These are phyloP conservation scores for Hirundo rustica DNA, from an alignment of 2,797 vertebrate species.

Conservation along the genomic window DNA sequence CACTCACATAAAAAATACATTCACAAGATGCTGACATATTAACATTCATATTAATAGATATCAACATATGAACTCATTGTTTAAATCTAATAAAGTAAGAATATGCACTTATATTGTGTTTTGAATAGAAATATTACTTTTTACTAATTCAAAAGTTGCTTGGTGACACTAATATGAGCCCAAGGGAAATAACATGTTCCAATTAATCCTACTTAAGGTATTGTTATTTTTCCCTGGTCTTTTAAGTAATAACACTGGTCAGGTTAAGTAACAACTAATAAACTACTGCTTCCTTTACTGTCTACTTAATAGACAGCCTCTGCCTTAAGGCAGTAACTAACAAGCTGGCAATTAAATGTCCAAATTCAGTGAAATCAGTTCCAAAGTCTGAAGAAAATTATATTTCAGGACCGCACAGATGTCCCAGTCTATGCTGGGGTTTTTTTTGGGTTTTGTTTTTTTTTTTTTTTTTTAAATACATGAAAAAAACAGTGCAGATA, in stretches of 20 bases:
- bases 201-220: slow-evolving; percentile 40
- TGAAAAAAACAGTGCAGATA: not conserved
- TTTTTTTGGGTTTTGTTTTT: too few relatives aligned
- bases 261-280: slow-evolving; percentile 51
- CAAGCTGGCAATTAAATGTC: slow-evolving; percentile 2
- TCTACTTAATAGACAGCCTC: slow-evolving; percentile 35
- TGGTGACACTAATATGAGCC: slow-evolving; percentile 16
- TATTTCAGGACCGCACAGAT: not conserved
- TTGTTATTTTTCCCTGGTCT: not conserved
- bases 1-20: not conserved
- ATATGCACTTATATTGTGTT: not conserved
- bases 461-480: not conserved
- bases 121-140: not conserved
- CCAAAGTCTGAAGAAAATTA: not conserved
- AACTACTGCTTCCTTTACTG: not conserved
- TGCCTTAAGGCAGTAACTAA: slow-evolving; percentile 3
- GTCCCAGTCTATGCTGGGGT: not conserved
- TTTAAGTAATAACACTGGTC: slow-evolving; percentile 41
- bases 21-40: not conserved
- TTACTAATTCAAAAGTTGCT: slow-evolving; percentile 19
- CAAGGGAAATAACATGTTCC: slow-evolving; percentile 14
- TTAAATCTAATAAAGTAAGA: not conserved
- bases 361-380: not conserved
- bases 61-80: not conserved
- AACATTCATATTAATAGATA: not conserved